Evolutionary conservation across 2,113 vertebrate species (phyloP), one percentile per base, ranked within the genome.

Genomic region (Rallus limicola): DNA sequence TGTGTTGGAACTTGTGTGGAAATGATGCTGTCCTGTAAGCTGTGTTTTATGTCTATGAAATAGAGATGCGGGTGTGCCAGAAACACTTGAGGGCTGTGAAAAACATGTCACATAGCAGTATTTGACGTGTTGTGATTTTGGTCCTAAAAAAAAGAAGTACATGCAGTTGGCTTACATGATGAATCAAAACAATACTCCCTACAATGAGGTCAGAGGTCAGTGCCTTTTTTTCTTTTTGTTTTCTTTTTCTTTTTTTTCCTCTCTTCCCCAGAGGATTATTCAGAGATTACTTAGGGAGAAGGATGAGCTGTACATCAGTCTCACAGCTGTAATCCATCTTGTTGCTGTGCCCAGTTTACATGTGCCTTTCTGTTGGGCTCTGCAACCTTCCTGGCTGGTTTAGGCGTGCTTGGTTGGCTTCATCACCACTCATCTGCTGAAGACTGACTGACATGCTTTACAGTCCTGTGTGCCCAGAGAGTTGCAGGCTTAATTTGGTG

Each of bases 401-500:
- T 65, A 76, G 93, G 70, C 0, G 1, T 94, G 88, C 44, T 17
- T 58, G 92, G 88, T 13, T 95, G 90, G 33, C 70, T 94, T 88
- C 82, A 44, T 94, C 95, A 76, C 72, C 53, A 48, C 86, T 94
- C 53, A 46, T 93, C 92, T 90, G 78, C 64, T 90, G 95, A 93
- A 86, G 79, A 83, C 3, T 67, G 86, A 80, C 84, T 80, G 84
- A 92, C 52, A 23, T 86, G 72, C 58, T 77, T 91, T 95, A 83
- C 92, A 75, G 92, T 92, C 75, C 23, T 46, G 62, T 86, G 15
- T 75, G 86, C 88, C 72, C 53, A 33, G 63, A 86, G 88, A 95
- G 53, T 33, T 91, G 80, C 92, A 91, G 75, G 86, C 72, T 92
- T 96, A 88, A 93, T 94, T 86, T 96, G 92, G 86, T 95, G 93